Percentiles rank a stretch among this genome's conserved stretches.
Evolutionary conservation across 2,113 vertebrate species (phyloP).

Genomic region (Rhinopomastus cyanomelas): DNA sequence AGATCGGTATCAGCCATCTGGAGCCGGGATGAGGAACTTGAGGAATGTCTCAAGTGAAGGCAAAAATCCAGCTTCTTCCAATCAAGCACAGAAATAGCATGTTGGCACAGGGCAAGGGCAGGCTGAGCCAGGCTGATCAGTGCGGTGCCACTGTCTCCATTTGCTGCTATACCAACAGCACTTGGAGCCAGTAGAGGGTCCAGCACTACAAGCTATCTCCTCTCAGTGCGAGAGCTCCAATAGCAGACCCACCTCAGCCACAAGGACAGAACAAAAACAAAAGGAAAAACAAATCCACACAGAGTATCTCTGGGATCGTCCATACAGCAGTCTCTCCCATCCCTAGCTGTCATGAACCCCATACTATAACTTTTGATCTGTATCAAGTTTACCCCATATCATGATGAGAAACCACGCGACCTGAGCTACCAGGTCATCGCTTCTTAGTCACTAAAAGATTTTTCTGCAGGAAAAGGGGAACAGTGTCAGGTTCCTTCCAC

Average conservation of each 20-base stretch:
- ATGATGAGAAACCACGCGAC: background rate
- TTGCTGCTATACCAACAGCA: background rate
- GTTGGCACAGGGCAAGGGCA: background rate
- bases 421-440: background rate
- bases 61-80: conserved; percentile 39
- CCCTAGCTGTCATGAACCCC: background rate
- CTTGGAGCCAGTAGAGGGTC: background rate
- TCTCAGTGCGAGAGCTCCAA: background rate
- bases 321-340: background rate
- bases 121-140: background rate
- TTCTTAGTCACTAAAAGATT: background rate
- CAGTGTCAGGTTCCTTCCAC: background rate
- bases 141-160: background rate
- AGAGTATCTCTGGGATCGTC: background rate
- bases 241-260: background rate
- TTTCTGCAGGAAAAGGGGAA: background rate
- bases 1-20: background rate
- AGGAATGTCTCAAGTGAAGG: conserved; percentile 18
- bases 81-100: conserved; percentile 1
- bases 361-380: background rate
- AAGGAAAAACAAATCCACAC: no score
- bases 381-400: background rate
- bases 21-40: conserved; percentile 23
- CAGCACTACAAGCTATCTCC: background rate
- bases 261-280: background rate